phyloP scores from a whole-genome alignment of 1,140 invertebrate genomes.

The Rhagoletis zephyria region DNA sequence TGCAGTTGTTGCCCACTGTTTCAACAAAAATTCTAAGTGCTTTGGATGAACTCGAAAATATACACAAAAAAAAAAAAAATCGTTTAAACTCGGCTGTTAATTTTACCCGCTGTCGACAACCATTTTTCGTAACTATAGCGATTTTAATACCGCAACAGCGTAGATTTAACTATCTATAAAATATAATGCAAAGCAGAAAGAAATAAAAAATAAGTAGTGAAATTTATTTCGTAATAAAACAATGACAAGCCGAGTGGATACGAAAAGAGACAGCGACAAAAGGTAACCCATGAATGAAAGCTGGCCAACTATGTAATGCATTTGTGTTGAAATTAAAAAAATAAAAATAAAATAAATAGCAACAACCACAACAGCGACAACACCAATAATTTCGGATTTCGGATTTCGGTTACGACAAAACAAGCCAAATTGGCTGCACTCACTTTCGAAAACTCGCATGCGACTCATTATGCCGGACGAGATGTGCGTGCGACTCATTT shows the following conservation, averaged over 20 bases:
- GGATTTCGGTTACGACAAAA: background rate
- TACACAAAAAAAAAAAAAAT: background rate
- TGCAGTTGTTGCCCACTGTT: background rate
- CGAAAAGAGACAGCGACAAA: background rate
- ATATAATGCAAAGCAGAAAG: background rate
- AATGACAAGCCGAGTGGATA: conserved; percentile 16
- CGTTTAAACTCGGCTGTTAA: background rate
- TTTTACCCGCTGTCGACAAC: background rate
- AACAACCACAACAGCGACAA: background rate
- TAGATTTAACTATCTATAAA: background rate
- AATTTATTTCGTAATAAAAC: conserved; percentile 34
- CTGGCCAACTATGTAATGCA: too few relatives aligned
- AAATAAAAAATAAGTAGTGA: background rate
- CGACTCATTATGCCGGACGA: conserved; percentile 68
- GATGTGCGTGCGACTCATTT: conserved; percentile 68
- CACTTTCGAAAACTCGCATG: conserved; percentile 71
- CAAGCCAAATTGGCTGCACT: conserved; percentile 57
- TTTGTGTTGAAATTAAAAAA: background rate
- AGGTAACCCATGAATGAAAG: too few relatives aligned
- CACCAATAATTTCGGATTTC: background rate
- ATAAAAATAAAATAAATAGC: background rate
- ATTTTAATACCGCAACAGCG: background rate
- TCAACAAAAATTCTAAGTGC: background rate
- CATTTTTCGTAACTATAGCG: background rate
- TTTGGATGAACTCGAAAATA: conserved; percentile 1